Base-by-base conservation (phyloP, 2,888 invertebrate genomes). In the Protodeltote pygarga region DNA sequence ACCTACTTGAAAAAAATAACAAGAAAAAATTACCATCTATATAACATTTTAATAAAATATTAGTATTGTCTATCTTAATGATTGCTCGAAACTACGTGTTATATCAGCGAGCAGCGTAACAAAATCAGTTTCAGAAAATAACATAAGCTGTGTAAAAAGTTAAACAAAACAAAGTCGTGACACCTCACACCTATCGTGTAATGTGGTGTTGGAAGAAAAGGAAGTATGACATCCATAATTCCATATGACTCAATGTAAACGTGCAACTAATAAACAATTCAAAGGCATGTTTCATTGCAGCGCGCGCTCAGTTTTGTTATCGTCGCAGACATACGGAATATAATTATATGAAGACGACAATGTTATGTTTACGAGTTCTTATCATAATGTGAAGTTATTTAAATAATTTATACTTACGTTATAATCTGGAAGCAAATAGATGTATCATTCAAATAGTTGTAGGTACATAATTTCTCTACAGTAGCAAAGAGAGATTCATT, bases 381-480 rank as follows among this genome's bases (percentile, higher is more conserved):
- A 65, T 65, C 58, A 6, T 20, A 37, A 5, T 21, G 10, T 19
- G 27, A 25, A 15, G 10, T 14, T 31, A 9, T 10, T 37, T 35
- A 46, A 9, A 63, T 47, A 27, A 27, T 10, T 5, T 13, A 25
- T 6, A 13, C 13, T 28, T 28, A 57, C 29, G 57, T 21, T 10
- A 2, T 50, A 15, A 59, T 50, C 42, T 24, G 0, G 16, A 9
- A 25, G 23, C 20, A 59, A 50, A 37, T 24, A 27, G 9, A n/a
- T n/a, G n/a, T n/a, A n/a, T n/a, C n/a, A n/a, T n/a, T n/a, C n/a
- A n/a, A n/a, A n/a, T n/a, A n/a, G n/a, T n/a, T n/a, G n/a, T n/a
- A n/a, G n/a, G n/a, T n/a, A n/a, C n/a, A n/a, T n/a, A n/a, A n/a
- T n/a, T n/a, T n/a, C n/a, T n/a, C n/a, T n/a, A n/a, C n/a, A n/a